Evolutionary conservation across 2,113 vertebrate genomes (phyloP).

Genomic region (Paraplagusia blochii): DNA sequence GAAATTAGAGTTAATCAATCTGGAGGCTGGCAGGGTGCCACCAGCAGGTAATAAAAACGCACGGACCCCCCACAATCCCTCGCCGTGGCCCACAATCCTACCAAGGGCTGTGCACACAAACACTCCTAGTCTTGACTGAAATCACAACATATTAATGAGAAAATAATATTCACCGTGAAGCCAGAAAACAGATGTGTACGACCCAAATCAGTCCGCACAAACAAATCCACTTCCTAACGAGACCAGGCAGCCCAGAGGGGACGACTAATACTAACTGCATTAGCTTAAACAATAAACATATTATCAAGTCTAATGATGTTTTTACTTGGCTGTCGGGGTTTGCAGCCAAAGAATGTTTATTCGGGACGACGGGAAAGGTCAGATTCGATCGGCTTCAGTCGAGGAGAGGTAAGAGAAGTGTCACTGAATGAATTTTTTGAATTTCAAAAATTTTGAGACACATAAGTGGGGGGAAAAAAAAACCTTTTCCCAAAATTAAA

Average conservation of each 20-base stretch:
- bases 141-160: not conserved
- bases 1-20: conserved; percentile 55
- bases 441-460: no score
- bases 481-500: no score
- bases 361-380: conserved; percentile 40
- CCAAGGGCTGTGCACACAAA: conserved; percentile 25
- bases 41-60: conserved; percentile 66
- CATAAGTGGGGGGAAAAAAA: no score
- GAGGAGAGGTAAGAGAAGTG: conserved; percentile 33
- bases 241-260: conserved; percentile 18
- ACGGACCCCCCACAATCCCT: conserved; percentile 48
- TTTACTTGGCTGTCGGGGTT: conserved; percentile 35
- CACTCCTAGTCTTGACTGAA: not conserved
- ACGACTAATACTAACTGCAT: conserved; percentile 30
- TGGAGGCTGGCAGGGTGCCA: conserved; percentile 51
- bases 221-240: conserved; percentile 11
- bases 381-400: conserved; percentile 7
- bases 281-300: conserved; percentile 69
- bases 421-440: no score
- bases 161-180: conserved; percentile 12
- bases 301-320: conserved; percentile 61
- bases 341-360: conserved; percentile 37
- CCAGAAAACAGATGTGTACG: conserved; percentile 1
- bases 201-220: conserved; percentile 13
- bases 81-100: conserved; percentile 17